Conservation (phyloP, 2,888 invertebrate genomes). For the Lydus trimaculatus region DNA sequence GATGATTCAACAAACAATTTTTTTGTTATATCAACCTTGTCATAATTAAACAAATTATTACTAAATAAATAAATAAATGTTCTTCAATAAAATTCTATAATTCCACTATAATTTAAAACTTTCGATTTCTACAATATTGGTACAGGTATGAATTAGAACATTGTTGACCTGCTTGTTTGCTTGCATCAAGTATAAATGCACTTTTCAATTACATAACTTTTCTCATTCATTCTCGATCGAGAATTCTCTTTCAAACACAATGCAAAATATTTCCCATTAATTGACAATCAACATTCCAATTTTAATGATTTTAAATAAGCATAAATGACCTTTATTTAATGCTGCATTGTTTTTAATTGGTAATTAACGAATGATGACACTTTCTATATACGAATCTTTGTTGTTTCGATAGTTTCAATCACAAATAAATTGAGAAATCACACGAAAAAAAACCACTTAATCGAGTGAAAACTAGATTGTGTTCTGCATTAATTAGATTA, state of each 20-base stretch:
- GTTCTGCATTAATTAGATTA: conserved; percentile 43
- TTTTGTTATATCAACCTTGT: neutral
- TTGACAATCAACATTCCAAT: no score
- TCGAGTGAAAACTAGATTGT: conserved; percentile 16
- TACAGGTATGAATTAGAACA: neutral
- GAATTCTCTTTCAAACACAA: no score
- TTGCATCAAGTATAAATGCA: conserved; percentile 16
- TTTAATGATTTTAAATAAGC: no score
- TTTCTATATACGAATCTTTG: no score
- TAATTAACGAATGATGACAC: no score
- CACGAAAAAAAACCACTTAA: neutral
- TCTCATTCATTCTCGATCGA: neutral
- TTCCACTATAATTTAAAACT: neutral
- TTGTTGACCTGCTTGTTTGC: neutral
- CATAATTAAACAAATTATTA: neutral
- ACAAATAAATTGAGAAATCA: neutral
- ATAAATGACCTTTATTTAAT: no score
- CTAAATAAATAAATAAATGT: neutral
- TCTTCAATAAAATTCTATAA: neutral
- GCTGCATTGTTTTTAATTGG: no score
- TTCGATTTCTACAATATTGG: neutral
- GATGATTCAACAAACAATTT: neutral
- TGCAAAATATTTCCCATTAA: no score
- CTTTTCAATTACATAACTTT: conserved; percentile 16
- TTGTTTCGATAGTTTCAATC: no score